These are phyloP conservation scores for Rhyacichthys aspro DNA, from an alignment of 2,797 vertebrate genomes.

Conservation along the genomic window DNA sequence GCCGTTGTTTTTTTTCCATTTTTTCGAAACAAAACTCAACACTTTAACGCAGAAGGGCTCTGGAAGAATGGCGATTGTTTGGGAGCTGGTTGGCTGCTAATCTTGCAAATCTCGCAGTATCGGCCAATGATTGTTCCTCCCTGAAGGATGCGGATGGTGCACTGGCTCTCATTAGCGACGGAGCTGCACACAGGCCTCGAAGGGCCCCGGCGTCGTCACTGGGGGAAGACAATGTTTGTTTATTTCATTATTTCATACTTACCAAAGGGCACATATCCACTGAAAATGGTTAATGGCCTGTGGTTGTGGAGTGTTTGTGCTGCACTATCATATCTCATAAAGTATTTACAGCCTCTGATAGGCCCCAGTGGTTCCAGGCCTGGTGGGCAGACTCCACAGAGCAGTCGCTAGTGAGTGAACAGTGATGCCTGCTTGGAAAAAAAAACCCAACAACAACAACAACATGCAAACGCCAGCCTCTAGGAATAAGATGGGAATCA, in stretches of 20 bases:
- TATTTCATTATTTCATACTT: constrained; percentile 78
- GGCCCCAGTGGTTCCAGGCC: constrained; percentile 72
- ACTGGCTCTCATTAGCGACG: constrained; percentile 75
- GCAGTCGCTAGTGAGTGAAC: constrained; percentile 48
- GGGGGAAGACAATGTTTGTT: constrained; percentile 73
- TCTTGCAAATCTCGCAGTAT: constrained; percentile 53
- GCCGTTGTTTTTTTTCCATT: constrained; percentile 2
- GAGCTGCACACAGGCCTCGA: constrained; percentile 54
- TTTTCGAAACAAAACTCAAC: constrained; percentile 40
- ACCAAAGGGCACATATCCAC: constrained; percentile 73
- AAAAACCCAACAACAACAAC: constrained; percentile 31
- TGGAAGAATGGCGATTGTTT: constrained; percentile 26
- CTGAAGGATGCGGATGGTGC: constrained; percentile 45
- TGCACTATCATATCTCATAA: constrained; percentile 78
- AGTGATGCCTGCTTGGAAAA: constrained; percentile 35
- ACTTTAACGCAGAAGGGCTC: constrained; percentile 42
- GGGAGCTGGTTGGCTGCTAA: constrained; percentile 56
- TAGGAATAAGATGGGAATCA: constrained; percentile 55
- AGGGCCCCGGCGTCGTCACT: constrained; percentile 61
- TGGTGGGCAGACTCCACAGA: constrained; percentile 64
- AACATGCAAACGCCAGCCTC: constrained; percentile 34
- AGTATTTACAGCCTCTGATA: constrained; percentile 77
- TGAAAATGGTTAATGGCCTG: constrained; percentile 76
- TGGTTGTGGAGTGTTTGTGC: constrained; percentile 76
- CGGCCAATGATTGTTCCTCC: constrained; percentile 47